These are phyloP conservation scores for Chinchilla lanigera DNA, from an alignment of 2,113 vertebrate species.

Conservation along the genomic window DNA sequence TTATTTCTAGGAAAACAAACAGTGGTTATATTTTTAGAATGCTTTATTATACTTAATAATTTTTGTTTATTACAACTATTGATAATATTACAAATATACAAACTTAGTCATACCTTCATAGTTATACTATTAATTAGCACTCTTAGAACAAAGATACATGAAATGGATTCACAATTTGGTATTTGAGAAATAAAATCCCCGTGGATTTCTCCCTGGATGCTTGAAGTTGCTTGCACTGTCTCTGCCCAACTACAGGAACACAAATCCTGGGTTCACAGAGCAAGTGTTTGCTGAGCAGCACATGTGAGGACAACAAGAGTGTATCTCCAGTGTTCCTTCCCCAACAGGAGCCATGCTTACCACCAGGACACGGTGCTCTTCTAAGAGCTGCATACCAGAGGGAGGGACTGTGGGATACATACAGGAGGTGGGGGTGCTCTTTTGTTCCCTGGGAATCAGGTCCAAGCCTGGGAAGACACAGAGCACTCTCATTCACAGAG, in stretches of 20 bases:
- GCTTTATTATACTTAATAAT: not conserved
- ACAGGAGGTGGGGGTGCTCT: not conserved
- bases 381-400: not conserved
- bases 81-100: not conserved
- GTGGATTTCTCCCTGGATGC: not conserved
- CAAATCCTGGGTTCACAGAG: not conserved
- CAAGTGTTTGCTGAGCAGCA: not conserved
- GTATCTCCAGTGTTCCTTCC: not conserved
- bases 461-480: not conserved
- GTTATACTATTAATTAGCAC: not conserved
- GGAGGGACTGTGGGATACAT: rapidly evolving
- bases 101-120: not conserved
- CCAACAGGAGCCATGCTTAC: not conserved
- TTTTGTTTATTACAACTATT: not conserved
- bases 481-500: not conserved
- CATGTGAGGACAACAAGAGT: not conserved
- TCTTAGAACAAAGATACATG: not conserved
- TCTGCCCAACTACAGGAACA: not conserved
- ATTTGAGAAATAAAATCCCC: not conserved
- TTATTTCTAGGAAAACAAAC: not conserved
- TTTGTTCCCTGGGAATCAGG: not conserved
- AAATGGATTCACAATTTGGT: not conserved
- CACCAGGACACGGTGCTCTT: not conserved
- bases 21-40: not conserved
- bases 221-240: not conserved